phyloP scores from a whole-genome alignment of 2,888 invertebrate species.

The Aradus depressus region DNA sequence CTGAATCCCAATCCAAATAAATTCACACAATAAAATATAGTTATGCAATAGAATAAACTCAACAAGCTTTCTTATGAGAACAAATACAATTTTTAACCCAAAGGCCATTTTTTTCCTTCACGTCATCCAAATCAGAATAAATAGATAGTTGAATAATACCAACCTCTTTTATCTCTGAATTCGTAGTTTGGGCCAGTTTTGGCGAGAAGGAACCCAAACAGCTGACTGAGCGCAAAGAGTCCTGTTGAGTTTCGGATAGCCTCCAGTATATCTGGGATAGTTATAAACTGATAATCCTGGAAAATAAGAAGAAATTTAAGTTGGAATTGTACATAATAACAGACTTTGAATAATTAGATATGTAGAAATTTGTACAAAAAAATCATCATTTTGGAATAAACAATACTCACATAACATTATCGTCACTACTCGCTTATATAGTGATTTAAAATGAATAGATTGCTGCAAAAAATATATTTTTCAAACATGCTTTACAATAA shows the following conservation, averaged over 20 bases:
- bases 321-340: background rate
- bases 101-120: too few relatives aligned
- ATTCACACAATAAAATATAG: background rate
- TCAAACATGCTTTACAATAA: too few relatives aligned
- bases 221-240: constrained; percentile 66
- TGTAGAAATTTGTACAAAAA: background rate
- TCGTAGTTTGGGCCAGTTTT: constrained; percentile 71
- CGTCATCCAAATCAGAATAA: too few relatives aligned
- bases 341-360: background rate
- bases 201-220: constrained; percentile 70
- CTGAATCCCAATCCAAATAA: background rate
- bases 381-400: too few relatives aligned
- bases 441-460: background rate
- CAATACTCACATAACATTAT: too few relatives aligned
- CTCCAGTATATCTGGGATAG: constrained; percentile 63
- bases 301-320: constrained; percentile 27
- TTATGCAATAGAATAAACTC: background rate
- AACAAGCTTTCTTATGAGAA: too few relatives aligned
- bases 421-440: too few relatives aligned
- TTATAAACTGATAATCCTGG: constrained; percentile 49
- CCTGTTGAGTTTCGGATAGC: constrained; percentile 57
- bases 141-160: background rate
- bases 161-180: constrained; percentile 45
- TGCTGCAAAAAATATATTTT: too few relatives aligned
- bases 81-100: too few relatives aligned